Percentiles rank a stretch among this genome's conserved stretches.
phyloP scores from a whole-genome alignment of 2,797 vertebrate species.

The Bradypodion ventrale region DNA sequence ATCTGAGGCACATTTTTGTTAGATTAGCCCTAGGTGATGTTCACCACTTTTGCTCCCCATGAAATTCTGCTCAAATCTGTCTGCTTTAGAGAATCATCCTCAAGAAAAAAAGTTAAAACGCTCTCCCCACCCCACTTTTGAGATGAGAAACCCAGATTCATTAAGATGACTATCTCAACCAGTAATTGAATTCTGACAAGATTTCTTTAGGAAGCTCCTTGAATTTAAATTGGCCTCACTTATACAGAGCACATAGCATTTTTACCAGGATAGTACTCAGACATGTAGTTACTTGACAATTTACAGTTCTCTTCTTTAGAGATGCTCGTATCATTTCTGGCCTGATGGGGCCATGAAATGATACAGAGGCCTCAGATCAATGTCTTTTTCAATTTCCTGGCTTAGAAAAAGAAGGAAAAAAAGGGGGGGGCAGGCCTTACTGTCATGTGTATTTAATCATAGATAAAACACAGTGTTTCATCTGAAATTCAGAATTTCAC shows the following conservation, averaged over 20 bases:
- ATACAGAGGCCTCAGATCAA: conserved; percentile 30
- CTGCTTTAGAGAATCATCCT: conserved; percentile 2
- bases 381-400: conserved; percentile 6
- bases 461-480: conserved; percentile 41
- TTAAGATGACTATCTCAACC: conserved; percentile 27
- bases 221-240: conserved; percentile 39
- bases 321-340: background rate
- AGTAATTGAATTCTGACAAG: conserved; percentile 26
- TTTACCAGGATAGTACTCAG: conserved; percentile 11
- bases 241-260: conserved; percentile 32
- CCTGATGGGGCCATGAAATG: background rate
- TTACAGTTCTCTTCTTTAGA: conserved; percentile 17
- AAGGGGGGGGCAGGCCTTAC: background rate
- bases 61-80: conserved; percentile 2
- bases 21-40: background rate
- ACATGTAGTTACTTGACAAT: background rate
- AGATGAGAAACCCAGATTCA: conserved; percentile 17
- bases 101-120: background rate
- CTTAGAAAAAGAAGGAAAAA: background rate
- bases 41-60: background rate
- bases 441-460: conserved; percentile 33
- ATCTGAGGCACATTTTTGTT: background rate
- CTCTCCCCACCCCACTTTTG: conserved; percentile 26
- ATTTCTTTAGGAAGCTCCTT: conserved; percentile 5
- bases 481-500: background rate